Base-by-base conservation (phyloP, 2,797 vertebrate species). In the Crypturellus tataupa region DNA sequence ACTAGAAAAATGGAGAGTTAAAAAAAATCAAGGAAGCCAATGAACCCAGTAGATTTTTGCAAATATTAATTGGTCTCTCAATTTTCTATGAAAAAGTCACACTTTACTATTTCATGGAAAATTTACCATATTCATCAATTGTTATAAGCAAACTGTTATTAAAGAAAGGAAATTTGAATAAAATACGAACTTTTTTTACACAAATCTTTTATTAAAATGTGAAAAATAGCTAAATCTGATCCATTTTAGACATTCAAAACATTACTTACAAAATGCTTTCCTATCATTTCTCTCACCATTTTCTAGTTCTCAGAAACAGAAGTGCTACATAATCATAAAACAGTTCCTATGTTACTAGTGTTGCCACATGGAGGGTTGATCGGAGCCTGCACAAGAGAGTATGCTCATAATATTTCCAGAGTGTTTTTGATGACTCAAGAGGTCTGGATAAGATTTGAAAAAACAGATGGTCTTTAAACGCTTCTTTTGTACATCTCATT, bases 401-500 rank as follows among this genome's bases (percentile, higher is more conserved):
- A 51, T 42, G 33, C 72, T 86, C 55, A 39, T 62, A 73, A 64
- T 39, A 86, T 81, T 94, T 87, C 87, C 2, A 0, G 77, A 84
- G 25, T 19, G 29, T 51, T 93, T 91, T 69, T 85, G 87, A 77
- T 95, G 83, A 81, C 80, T 95, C 80, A 51, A 82, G 59, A 67
- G 35, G 35, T 88, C 85, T 93, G 93, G 71, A 90, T 67, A 79
- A 86, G 47, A 59, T 87, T 91, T 65, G 51, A 63, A 90, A 72
- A 81, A 73, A 4, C 56, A 91, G 55, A 64, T 75, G 58, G 42
- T 83, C 73, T 81, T 82, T 62, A 85, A 92, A 78, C 44, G 20
- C 12, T 92, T 80, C 15, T 83, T 87, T 72, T 59, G 8, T 69
- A 78, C 35, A 67, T 86, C 46, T 67, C 35, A 40, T 94, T 59